These are phyloP conservation scores for Andrena chrysosceles DNA, from an alignment of 2,888 invertebrate genomes.

Conservation along the genomic window DNA sequence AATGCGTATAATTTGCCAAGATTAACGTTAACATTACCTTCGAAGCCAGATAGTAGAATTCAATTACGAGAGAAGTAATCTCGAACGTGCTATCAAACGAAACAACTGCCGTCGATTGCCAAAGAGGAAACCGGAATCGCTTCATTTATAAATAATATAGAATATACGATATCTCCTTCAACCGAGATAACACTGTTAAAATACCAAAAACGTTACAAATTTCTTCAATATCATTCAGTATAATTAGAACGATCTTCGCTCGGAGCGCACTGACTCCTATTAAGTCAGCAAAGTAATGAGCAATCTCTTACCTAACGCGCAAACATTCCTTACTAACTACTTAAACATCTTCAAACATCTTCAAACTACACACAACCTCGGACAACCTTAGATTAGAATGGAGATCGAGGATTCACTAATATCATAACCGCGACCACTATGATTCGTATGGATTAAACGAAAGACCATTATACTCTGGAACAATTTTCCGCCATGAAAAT, in stretches of 20 bases:
- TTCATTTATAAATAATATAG: too few species aligned
- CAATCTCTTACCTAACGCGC: not conserved
- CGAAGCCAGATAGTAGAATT: too few species aligned
- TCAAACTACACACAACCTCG: conserved; percentile 26
- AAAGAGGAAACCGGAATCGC: not conserved
- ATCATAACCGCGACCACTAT: not conserved
- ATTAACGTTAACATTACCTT: too few species aligned
- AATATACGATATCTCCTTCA: too few species aligned
- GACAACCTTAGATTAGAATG: conserved; percentile 4
- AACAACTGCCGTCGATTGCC: not conserved
- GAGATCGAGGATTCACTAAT: conserved; percentile 2
- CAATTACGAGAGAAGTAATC: too few species aligned
- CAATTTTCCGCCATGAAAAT: not conserved
- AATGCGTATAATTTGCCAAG: not conserved
- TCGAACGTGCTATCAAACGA: too few species aligned
- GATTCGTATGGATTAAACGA: not conserved
- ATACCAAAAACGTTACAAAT: too few species aligned
- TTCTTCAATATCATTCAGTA: not conserved
- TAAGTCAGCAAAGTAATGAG: conserved; percentile 11
- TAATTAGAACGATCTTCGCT: not conserved
- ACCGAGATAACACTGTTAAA: too few species aligned
- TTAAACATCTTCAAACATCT: conserved; percentile 17
- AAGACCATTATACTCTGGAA: conserved; percentile 1
- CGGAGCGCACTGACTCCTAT: not conserved
- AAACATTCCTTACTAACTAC: not conserved